Base-by-base conservation (phyloP, 2,888 invertebrate genomes). In the Athripsodes cinereus region DNA sequence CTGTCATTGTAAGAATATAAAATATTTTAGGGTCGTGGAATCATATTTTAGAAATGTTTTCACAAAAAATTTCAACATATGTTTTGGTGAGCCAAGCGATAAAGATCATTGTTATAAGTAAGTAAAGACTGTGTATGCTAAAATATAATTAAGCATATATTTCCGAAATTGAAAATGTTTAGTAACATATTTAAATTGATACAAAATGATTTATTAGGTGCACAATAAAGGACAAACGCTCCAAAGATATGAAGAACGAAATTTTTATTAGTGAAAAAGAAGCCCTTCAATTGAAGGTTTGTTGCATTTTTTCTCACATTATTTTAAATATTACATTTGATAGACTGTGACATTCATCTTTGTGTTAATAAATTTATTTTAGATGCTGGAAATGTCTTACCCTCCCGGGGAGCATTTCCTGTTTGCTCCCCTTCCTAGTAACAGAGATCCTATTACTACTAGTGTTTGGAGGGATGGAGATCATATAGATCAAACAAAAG, bases 301-400 rank as follows among this genome's bases (percentile, higher is more conserved):
- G 5, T 5, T 6, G 3, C 13, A 40, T 40, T 44, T 47, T 19
- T 47, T 47, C 10, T n/a, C n/a, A n/a, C 21, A 47, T 47, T 47
- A 26, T 5, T 26, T 6, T 26, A 26, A 26, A 1, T n/a, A n/a
- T n/a, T n/a, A n/a, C n/a, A 3, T n/a, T n/a, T n/a, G n/a, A n/a
- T n/a, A n/a, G n/a, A n/a, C n/a, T n/a, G n/a, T n/a, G n/a, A n/a
- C n/a, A n/a, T n/a, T n/a, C n/a, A n/a, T n/a, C n/a, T n/a, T n/a
- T n/a, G n/a, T n/a, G n/a, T n/a, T n/a, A n/a, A n/a, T n/a, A n/a
- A n/a, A n/a, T 2, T 51, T 13, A 19, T 59, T 53, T 20, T 57
- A 60, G 60, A 56, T 60, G 22, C 52, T 60, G 22, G 60, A 60
- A 57, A 60, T 60, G 60, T 60, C 60, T 20, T 60, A 57, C 50